A percentile compares a stretch with the other conserved stretches of the same genome.
These are phyloP conservation scores for Copsychus sechellarum DNA, from an alignment of 2,113 vertebrate genomes.

Conservation along the genomic window DNA sequence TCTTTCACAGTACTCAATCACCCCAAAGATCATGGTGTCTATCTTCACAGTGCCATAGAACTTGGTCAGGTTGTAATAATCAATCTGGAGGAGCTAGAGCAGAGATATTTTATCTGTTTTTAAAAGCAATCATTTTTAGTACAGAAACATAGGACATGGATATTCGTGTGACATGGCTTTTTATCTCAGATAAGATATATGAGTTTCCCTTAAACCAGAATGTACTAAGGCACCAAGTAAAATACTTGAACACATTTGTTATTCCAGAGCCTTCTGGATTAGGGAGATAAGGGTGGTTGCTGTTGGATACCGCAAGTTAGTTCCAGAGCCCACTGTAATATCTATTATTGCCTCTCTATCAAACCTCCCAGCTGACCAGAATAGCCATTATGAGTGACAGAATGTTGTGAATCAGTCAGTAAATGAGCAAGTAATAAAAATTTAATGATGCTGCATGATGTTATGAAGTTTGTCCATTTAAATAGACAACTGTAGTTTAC, in stretches of 20 bases:
- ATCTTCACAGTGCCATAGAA: slow-evolving; percentile 96
- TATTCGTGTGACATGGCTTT: neutral
- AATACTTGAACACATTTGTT: neutral
- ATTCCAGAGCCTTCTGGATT: neutral
- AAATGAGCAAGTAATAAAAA: slow-evolving; percentile 22
- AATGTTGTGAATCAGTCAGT: neutral
- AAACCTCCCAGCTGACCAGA: neutral
- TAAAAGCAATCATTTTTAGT: neutral
- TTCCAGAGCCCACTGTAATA: neutral
- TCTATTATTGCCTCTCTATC: neutral
- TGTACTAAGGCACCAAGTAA: neutral
- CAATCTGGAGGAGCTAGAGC: slow-evolving; percentile 85
- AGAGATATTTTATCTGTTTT: slow-evolving; percentile 4
- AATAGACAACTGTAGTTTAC: neutral
- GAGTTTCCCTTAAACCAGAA: neutral
- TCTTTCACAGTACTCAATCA: slow-evolving; percentile 93
- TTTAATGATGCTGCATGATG: neutral
- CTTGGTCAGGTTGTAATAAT: slow-evolving; percentile 98
- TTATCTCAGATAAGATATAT: neutral
- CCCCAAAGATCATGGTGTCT: slow-evolving; percentile 87
- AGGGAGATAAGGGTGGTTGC: neutral
- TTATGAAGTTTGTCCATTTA: neutral
- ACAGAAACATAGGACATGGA: neutral
- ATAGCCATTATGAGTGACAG: slow-evolving; percentile 2
- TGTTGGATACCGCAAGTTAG: neutral